phyloP scores from a whole-genome alignment of 2,113 vertebrate genomes.

The Poeciliopsis prolifica region DNA sequence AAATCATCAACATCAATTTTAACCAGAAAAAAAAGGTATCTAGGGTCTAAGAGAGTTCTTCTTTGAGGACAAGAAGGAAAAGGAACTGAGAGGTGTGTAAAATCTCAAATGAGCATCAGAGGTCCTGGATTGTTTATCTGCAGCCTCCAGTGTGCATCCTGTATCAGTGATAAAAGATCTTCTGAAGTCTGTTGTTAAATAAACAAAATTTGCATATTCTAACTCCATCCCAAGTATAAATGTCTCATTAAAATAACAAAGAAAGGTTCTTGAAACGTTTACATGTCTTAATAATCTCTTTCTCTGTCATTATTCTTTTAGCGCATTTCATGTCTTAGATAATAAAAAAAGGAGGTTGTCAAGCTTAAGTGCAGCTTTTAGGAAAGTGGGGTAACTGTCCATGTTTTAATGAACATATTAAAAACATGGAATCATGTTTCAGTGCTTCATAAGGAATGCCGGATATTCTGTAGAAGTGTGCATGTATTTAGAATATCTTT shows the following conservation, averaged over 20 bases:
- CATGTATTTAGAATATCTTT: too few relatives aligned
- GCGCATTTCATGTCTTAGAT: neutral
- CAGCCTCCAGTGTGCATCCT: neutral
- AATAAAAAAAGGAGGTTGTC: neutral
- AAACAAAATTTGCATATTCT: conserved; percentile 7
- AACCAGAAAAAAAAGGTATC: conserved; percentile 31
- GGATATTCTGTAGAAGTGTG: too few relatives aligned
- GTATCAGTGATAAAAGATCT: conserved; percentile 3
- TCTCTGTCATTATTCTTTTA: neutral
- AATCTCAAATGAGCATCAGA: conserved; percentile 19
- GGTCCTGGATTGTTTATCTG: neutral
- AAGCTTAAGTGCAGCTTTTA: neutral
- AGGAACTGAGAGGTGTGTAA: conserved; percentile 1
- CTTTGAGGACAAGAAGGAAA: conserved; percentile 39
- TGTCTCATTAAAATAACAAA: too few relatives aligned
- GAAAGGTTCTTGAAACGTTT: too few relatives aligned
- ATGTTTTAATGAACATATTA: too few relatives aligned
- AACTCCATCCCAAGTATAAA: too few relatives aligned
- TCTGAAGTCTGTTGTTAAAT: conserved; percentile 6
- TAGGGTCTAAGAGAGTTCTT: conserved; percentile 15
- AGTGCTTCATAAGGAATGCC: too few relatives aligned
- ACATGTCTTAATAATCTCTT: neutral
- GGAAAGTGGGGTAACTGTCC: neutral
- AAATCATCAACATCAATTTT: conserved; percentile 53
- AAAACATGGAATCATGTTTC: too few relatives aligned